Evolutionary conservation across 2,888 invertebrate genomes (phyloP).

Genomic region (Ormyrus pomaceus): DNA sequence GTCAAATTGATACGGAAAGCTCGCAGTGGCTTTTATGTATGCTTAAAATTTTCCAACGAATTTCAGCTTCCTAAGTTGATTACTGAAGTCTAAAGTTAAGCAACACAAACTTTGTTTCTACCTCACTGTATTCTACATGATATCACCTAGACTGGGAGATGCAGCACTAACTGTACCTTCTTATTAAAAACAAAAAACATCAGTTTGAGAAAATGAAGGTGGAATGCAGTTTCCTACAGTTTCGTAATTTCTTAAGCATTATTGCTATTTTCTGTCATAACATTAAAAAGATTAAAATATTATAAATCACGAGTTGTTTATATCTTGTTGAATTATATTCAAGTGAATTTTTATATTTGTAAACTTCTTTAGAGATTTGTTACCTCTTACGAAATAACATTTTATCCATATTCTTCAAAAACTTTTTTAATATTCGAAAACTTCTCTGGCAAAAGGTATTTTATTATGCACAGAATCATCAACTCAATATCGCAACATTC

Average conservation of each 20-base stretch:
- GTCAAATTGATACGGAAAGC: conserved; percentile 17
- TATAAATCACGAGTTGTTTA: too few relatives aligned
- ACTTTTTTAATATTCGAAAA: too few relatives aligned
- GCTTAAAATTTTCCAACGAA: conserved; percentile 44
- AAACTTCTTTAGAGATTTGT: too few relatives aligned
- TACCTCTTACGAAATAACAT: too few relatives aligned
- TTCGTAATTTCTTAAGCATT: background rate
- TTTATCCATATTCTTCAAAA: too few relatives aligned
- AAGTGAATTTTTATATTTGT: too few relatives aligned
- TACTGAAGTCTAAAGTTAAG: conserved; percentile 36
- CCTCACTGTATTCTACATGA: conserved; percentile 15
- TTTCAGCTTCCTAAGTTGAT: conserved; percentile 46
- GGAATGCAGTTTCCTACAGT: background rate
- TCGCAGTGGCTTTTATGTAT: conserved; percentile 32
- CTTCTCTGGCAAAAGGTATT: too few relatives aligned
- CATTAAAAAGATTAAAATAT: too few relatives aligned
- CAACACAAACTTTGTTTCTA: conserved; percentile 32
- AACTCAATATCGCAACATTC: too few relatives aligned
- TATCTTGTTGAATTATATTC: too few relatives aligned
- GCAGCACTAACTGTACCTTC: background rate
- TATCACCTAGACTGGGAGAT: conserved; percentile 13
- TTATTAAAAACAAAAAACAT: conserved; percentile 16
- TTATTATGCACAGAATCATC: too few relatives aligned
- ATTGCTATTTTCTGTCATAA: too few relatives aligned
- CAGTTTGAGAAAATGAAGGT: background rate